A percentile compares a stretch with the other conserved stretches of the same genome.
These are phyloP conservation scores for Pseudorectes ferrugineus DNA, from an alignment of 2,113 vertebrate genomes.

Conservation along the genomic window DNA sequence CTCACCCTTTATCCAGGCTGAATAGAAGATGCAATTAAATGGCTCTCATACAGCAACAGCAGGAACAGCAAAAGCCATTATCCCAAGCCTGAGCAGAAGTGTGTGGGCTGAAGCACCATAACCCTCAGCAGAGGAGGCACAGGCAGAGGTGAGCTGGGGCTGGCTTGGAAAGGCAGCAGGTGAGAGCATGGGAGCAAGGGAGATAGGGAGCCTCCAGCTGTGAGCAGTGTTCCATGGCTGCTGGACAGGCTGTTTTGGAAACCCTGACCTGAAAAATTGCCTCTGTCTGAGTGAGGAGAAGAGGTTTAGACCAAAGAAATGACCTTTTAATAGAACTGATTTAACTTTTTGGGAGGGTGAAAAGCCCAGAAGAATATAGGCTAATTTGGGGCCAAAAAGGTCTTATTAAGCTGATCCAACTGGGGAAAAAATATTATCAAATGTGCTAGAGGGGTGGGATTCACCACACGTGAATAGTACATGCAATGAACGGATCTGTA, in stretches of 20 bases:
- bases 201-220: rapidly evolving
- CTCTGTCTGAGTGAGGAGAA: neutral
- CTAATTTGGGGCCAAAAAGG: neutral
- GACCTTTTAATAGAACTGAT: neutral
- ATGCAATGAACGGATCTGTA: neutral
- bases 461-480: neutral
- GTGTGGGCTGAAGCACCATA: neutral
- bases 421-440: neutral
- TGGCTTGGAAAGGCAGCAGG: neutral
- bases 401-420: neutral
- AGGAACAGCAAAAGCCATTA: constrained; percentile 17
- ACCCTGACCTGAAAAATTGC: neutral
- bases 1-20: constrained; percentile 39
- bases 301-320: neutral
- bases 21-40: constrained; percentile 53
- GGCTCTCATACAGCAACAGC: neutral
- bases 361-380: neutral
- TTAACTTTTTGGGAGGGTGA: neutral
- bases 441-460: neutral
- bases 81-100: neutral
- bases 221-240: neutral
- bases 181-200: rapidly evolving
- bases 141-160: neutral
- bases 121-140: neutral
- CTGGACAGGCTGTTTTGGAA: neutral